These are phyloP conservation scores for Deilephila porcellus DNA, from an alignment of 2,888 invertebrate species.

Conservation along the genomic window DNA sequence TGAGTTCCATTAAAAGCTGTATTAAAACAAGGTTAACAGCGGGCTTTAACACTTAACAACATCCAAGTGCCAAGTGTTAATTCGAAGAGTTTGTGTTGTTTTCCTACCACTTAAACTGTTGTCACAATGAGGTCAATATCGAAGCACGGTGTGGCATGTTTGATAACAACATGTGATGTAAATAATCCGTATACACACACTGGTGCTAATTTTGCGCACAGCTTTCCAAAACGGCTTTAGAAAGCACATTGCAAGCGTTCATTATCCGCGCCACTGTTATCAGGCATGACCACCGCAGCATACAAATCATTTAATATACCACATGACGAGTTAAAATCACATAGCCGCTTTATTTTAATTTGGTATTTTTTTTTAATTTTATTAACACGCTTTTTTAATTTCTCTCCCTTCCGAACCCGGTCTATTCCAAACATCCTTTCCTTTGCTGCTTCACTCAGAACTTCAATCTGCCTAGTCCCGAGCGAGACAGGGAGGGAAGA, in stretches of 20 bases:
- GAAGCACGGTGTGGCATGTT: constrained; percentile 69
- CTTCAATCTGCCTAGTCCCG: constrained; percentile 78
- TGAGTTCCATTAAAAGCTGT: constrained; percentile 41
- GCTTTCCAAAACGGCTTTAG: constrained; percentile 44
- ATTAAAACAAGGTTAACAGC: constrained; percentile 59
- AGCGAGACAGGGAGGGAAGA: constrained; percentile 54
- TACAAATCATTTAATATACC: constrained; percentile 48
- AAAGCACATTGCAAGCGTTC: constrained; percentile 41
- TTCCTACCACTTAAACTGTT: constrained; percentile 54
- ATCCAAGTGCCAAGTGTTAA: constrained; percentile 52
- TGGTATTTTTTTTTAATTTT: constrained; percentile 73
- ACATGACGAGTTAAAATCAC: constrained; percentile 50
- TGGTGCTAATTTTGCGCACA: constrained; percentile 52
- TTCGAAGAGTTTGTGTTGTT: constrained; percentile 57
- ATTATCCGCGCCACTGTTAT: constrained; percentile 43
- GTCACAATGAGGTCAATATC: constrained; percentile 49
- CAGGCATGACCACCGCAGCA: constrained; percentile 63
- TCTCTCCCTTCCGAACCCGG: constrained; percentile 69
- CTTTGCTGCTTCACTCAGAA: constrained; percentile 77
- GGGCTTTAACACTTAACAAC: constrained; percentile 63
- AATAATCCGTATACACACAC: constrained; percentile 47
- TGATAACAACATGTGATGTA: constrained; percentile 67
- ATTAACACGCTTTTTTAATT: constrained; percentile 86
- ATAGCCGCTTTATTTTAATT: constrained; percentile 68
- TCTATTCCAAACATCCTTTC: constrained; percentile 72